phyloP scores from a whole-genome alignment of 2,888 invertebrate species.

The Agrilus mali region DNA sequence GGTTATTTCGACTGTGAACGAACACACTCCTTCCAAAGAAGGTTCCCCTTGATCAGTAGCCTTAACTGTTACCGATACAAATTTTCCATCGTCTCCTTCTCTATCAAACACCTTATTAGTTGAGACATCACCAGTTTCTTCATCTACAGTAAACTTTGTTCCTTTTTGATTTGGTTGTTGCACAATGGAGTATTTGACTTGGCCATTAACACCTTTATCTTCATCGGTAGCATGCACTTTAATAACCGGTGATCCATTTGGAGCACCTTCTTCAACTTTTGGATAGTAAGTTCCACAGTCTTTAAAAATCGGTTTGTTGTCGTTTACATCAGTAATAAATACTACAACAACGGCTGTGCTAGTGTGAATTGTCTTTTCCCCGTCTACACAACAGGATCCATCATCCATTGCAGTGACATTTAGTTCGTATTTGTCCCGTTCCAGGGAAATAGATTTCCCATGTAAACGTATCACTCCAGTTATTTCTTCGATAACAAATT shows the following conservation, averaged over 20 bases:
- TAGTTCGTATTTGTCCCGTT: slow-evolving; percentile 87
- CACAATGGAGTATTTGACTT: slow-evolving; percentile 93
- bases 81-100: slow-evolving; percentile 93
- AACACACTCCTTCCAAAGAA: slow-evolving; percentile 93
- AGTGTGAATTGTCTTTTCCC: slow-evolving; percentile 77
- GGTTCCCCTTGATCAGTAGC: slow-evolving; percentile 99
- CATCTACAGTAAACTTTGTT: slow-evolving; percentile 90
- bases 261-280: slow-evolving; percentile 88
- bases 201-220: slow-evolving; percentile 91
- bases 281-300: slow-evolving; percentile 88
- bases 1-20: slow-evolving; percentile 94
- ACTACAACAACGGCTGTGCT: slow-evolving; percentile 92
- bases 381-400: slow-evolving; percentile 90
- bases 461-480: slow-evolving; percentile 88
- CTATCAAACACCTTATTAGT: slow-evolving; percentile 95
- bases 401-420: slow-evolving; percentile 97
- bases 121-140: slow-evolving; percentile 87
- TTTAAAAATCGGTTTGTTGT: slow-evolving; percentile 91
- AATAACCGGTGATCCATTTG: slow-evolving; percentile 86
- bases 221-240: slow-evolving; percentile 88
- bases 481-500: slow-evolving; percentile 90
- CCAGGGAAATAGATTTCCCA: slow-evolving; percentile 73
- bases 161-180: slow-evolving; percentile 92
- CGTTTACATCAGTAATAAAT: slow-evolving; percentile 94
- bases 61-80: slow-evolving; percentile 92